A percentile compares a stretch with the other conserved stretches of the same genome.
These are phyloP conservation scores for Trachurus trachurus DNA, from an alignment of 2,797 vertebrate genomes.

Conservation along the genomic window DNA sequence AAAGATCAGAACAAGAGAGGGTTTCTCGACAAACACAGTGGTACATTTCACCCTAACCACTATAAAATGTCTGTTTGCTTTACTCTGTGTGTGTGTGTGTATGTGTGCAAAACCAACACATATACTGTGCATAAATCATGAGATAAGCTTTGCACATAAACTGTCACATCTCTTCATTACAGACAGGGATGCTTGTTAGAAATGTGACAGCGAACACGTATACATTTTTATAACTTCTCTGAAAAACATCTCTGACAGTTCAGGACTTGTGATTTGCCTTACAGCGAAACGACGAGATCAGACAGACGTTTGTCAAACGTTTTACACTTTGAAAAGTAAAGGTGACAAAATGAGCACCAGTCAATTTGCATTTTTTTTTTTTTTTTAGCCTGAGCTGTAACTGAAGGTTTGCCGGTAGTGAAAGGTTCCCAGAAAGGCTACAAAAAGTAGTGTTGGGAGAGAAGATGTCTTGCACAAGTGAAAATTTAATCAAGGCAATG, in stretches of 20 bases:
- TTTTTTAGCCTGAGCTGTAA: slow-evolving; percentile 5
- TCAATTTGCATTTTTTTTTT: slow-evolving; percentile 22
- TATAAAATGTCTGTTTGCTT: not conserved
- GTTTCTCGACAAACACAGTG: not conserved
- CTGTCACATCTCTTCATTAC: not conserved
- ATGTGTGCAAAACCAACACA: not conserved
- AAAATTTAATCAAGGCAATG: slow-evolving; percentile 62
- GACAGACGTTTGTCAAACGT: slow-evolving; percentile 21
- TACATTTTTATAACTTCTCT: not conserved
- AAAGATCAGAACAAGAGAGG: not conserved
- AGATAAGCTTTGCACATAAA: slow-evolving; percentile 7
- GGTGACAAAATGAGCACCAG: slow-evolving; percentile 23
- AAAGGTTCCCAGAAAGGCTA: not conserved
- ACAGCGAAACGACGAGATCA: not conserved
- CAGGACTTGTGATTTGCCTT: slow-evolving; percentile 8
- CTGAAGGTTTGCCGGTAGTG: slow-evolving; percentile 24
- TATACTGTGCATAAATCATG: not conserved
- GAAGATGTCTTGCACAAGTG: slow-evolving; percentile 44
- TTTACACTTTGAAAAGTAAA: slow-evolving; percentile 14
- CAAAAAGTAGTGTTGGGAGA: slow-evolving; percentile 44
- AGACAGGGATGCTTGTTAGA: not conserved
- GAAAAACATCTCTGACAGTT: slow-evolving; percentile 8
- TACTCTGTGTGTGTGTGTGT: not conserved
- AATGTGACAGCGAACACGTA: not conserved
- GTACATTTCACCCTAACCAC: not conserved